Evolutionary conservation across 2,113 vertebrate species (phyloP).

Genomic region (Eurystomus gularis): DNA sequence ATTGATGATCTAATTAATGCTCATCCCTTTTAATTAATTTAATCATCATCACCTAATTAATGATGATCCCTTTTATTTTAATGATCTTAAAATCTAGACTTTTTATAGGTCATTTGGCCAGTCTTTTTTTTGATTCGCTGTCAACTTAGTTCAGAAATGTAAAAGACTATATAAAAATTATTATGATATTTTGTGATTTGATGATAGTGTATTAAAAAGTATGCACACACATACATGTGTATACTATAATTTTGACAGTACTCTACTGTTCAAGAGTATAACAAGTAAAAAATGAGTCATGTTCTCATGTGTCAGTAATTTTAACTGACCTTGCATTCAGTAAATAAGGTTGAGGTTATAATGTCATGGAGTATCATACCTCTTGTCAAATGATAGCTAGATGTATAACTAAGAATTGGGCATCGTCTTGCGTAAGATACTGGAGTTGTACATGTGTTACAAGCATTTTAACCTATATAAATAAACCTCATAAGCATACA

Average conservation of each 20-base stretch:
- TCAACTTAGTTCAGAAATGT: not conserved
- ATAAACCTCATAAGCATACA: not conserved
- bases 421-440: not conserved
- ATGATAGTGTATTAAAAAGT: not conserved
- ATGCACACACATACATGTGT: accelerated
- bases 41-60: too few species aligned
- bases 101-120: not conserved
- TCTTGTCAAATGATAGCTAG: not conserved
- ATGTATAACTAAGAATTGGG: not conserved
- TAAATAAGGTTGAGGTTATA: not conserved
- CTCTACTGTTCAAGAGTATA: not conserved
- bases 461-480: not conserved
- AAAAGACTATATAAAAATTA: not conserved
- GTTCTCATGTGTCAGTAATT: not conserved
- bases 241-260: not conserved
- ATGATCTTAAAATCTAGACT: not conserved
- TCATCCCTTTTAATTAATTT: too few species aligned
- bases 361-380: not conserved
- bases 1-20: not conserved
- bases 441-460: not conserved
- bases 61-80: not conserved
- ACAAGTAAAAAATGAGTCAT: not conserved
- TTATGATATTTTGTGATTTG: not conserved
- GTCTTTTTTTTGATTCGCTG: not conserved
- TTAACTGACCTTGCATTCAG: slow-evolving; percentile 1